phyloP scores from a whole-genome alignment of 1,140 invertebrate genomes.

The Drosophila prosaltans region DNA sequence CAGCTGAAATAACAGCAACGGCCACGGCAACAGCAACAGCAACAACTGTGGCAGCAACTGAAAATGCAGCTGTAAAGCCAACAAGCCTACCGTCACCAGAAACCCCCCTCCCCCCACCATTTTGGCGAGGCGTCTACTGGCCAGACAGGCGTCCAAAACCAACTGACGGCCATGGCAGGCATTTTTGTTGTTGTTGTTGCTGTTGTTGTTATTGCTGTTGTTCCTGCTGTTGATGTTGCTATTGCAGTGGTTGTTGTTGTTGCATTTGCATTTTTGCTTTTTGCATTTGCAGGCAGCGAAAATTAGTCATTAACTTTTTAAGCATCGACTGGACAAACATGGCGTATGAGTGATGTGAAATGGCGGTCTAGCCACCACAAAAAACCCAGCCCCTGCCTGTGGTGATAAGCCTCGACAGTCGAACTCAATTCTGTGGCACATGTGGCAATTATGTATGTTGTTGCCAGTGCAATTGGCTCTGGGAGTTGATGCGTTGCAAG shows the following conservation, averaged over 20 bases:
- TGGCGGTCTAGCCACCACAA: slow-evolving; percentile 30
- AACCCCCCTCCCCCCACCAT: background rate
- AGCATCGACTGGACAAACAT: slow-evolving; percentile 79
- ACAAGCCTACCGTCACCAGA: slow-evolving; percentile 24
- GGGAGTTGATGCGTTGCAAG: slow-evolving; percentile 28
- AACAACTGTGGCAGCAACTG: slow-evolving; percentile 1
- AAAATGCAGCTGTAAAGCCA: slow-evolving; percentile 55
- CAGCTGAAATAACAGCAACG: slow-evolving; percentile 71
- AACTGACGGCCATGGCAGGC: slow-evolving; percentile 53
- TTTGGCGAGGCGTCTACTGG: slow-evolving; percentile 6
- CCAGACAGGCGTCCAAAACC: slow-evolving; percentile 43
- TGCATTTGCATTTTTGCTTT: slow-evolving; percentile 14
- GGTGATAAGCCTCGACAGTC: slow-evolving; percentile 61
- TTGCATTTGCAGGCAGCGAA: slow-evolving; percentile 52
- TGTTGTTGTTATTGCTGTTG: slow-evolving; percentile 28
- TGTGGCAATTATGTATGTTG: slow-evolving; percentile 71
- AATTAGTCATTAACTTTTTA: slow-evolving; percentile 82
- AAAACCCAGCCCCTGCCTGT: slow-evolving; percentile 19
- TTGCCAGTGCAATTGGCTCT: slow-evolving; percentile 38
- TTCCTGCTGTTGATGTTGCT: background rate
- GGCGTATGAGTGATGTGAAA: slow-evolving; percentile 78
- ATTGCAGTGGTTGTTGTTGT: background rate
- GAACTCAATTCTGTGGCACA: slow-evolving; percentile 71
- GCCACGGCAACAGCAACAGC: slow-evolving; percentile 9
- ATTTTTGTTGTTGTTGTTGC: slow-evolving; percentile 26